phyloP scores from a whole-genome alignment of 2,113 vertebrate genomes.

The Trinectes maculatus region DNA sequence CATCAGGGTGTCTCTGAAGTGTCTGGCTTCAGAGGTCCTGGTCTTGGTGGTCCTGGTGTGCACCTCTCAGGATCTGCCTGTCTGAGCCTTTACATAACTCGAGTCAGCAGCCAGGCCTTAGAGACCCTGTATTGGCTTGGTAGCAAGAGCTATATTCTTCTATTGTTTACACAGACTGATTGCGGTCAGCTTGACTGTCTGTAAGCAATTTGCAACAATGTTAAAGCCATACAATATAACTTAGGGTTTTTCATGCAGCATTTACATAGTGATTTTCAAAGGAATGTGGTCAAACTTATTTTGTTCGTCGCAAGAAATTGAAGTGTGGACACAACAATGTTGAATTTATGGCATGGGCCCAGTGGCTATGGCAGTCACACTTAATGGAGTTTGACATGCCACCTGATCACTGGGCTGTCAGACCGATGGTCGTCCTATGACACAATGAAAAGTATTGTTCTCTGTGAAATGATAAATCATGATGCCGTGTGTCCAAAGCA shows the following conservation, averaged over 20 bases:
- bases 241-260: slow-evolving; percentile 21
- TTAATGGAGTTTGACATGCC: slow-evolving; percentile 70
- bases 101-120: slow-evolving; percentile 58
- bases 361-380: slow-evolving; percentile 40
- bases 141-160: slow-evolving; percentile 57
- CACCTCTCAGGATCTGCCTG: slow-evolving; percentile 59
- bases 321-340: slow-evolving; percentile 48
- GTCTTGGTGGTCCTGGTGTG: slow-evolving; percentile 28
- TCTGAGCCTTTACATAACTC: slow-evolving; percentile 60
- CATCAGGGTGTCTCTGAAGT: slow-evolving; percentile 14
- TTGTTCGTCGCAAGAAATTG: slow-evolving; percentile 28
- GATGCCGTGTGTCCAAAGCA: slow-evolving; percentile 46
- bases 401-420: slow-evolving; percentile 70
- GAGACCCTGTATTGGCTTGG: slow-evolving; percentile 59
- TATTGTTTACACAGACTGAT: slow-evolving; percentile 69
- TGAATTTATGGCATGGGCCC: slow-evolving; percentile 48
- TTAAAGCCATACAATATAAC: slow-evolving; percentile 32
- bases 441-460: slow-evolving; percentile 52
- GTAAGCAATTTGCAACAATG: slow-evolving; percentile 64
- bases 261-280: slow-evolving; percentile 27
- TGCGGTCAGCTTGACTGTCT: slow-evolving; percentile 61
- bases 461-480: slow-evolving; percentile 54
- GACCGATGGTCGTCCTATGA: slow-evolving; percentile 52
- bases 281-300: slow-evolving; percentile 17
- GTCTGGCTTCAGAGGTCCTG: slow-evolving; percentile 37